These are phyloP conservation scores for Amphiprion percula DNA, from an alignment of 2,113 vertebrate genomes.

Conservation along the genomic window DNA sequence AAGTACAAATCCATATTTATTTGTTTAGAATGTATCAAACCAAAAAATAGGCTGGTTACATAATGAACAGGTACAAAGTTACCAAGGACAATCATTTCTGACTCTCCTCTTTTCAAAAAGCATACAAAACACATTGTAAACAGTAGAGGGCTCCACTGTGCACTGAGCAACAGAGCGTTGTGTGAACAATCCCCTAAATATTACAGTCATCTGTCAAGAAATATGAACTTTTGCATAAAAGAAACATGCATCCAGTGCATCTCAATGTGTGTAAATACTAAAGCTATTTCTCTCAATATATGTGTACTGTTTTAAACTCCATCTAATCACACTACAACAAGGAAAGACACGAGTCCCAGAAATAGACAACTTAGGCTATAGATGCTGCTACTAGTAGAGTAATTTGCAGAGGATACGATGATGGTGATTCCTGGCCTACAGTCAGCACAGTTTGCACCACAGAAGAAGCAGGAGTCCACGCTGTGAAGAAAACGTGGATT, in stretches of 20 bases:
- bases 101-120: not conserved
- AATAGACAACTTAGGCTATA: conserved; percentile 43
- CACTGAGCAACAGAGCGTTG: not conserved
- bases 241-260: conserved; percentile 16
- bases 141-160: not conserved
- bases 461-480: conserved; percentile 83
- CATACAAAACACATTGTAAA: not conserved
- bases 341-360: conserved; percentile 27
- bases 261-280: not conserved
- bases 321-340: not conserved
- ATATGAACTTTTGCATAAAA: not conserved
- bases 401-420: not conserved
- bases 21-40: not conserved
- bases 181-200: conserved; percentile 4
- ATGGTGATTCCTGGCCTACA: conserved; percentile 72
- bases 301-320: not conserved
- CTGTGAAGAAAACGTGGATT: conserved; percentile 82
- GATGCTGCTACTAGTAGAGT: not conserved
- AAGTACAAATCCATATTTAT: not conserved
- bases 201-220: conserved; percentile 26
- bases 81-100: not conserved
- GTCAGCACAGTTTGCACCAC: conserved; percentile 69
- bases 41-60: not conserved
- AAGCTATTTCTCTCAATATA: not conserved
- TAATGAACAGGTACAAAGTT: not conserved